Conservation (phyloP, 2,888 invertebrate species). For the Oscheius myriophilus region DNA sequence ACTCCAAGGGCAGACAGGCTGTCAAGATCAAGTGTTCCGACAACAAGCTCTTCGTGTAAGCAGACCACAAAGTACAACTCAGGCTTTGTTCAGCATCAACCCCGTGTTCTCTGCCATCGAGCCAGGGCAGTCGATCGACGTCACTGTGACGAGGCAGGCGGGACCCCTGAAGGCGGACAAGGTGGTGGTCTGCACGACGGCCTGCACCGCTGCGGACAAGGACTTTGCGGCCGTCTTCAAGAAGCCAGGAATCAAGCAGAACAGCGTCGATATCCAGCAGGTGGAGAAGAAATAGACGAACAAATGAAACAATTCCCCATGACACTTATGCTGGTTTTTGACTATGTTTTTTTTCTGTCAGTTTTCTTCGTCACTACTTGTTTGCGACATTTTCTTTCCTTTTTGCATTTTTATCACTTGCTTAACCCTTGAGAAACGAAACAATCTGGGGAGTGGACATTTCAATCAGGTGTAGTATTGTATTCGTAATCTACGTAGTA, state of each 20-base stretch:
- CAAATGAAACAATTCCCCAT: too few species aligned
- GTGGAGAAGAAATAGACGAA: too few species aligned
- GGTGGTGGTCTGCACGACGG: neutral
- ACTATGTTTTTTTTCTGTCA: too few species aligned
- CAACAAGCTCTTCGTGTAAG: slow-evolving; percentile 8
- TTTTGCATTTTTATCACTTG: too few species aligned
- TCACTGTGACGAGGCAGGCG: neutral
- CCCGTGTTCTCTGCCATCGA: slow-evolving; percentile 3
- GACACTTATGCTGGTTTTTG: too few species aligned
- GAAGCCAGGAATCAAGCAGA: neutral
- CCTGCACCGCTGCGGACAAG: neutral
- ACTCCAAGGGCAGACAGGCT: neutral
- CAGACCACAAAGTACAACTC: neutral
- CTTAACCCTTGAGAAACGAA: too few species aligned
- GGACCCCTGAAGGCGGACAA: slow-evolving; percentile 5
- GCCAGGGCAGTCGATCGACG: neutral
- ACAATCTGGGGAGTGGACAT: too few species aligned
- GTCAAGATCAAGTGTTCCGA: slow-evolving; percentile 6
- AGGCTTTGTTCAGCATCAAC: neutral
- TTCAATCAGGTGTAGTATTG: too few species aligned
- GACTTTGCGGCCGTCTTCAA: slow-evolving; percentile 1
- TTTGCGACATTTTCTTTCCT: too few species aligned
- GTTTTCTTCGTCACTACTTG: too few species aligned
- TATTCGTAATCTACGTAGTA: too few species aligned
- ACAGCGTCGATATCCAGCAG: neutral